Evolutionary conservation across 92 coral and sea anemone genomes (phyloP).

Genomic region (Heteractis magnifica): DNA sequence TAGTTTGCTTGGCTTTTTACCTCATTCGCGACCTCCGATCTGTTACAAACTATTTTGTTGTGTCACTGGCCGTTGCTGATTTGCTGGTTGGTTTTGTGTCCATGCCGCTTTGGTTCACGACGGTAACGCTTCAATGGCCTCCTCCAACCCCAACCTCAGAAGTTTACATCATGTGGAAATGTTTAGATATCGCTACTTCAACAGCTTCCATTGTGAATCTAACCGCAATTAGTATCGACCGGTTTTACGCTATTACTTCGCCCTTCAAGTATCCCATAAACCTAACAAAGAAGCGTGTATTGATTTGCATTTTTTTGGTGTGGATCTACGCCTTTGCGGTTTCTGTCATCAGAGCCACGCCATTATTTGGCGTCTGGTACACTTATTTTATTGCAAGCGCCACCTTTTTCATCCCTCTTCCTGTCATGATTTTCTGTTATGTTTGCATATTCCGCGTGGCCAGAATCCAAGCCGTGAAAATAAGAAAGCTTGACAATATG

Average conservation of each 20-base stretch:
- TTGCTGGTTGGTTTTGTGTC: constrained; percentile 79
- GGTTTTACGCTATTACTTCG: constrained; percentile 79
- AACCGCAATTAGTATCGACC: constrained; percentile 77
- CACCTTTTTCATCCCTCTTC: constrained; percentile 75
- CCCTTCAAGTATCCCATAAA: constrained; percentile 65
- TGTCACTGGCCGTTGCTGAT: constrained; percentile 74
- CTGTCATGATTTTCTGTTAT: constrained; percentile 71
- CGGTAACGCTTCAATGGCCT: constrained; percentile 56
- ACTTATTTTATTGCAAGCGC: constrained; percentile 71
- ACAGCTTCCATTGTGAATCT: constrained; percentile 86
- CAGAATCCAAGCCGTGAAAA: constrained; percentile 65
- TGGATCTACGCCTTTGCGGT: constrained; percentile 74
- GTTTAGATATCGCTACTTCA: constrained; percentile 75
- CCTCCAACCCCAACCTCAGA: neutral
- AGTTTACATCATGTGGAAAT: constrained; percentile 66
- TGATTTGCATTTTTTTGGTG: constrained; percentile 56
- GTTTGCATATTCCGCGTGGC: constrained; percentile 76
- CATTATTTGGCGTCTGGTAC: constrained; percentile 39
- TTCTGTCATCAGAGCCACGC: constrained; percentile 42
- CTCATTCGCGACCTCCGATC: constrained; percentile 67
- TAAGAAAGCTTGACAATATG: constrained; percentile 44
- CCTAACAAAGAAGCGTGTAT: constrained; percentile 68
- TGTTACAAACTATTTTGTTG: constrained; percentile 81
- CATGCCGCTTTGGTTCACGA: constrained; percentile 80
- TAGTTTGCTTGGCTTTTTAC: constrained; percentile 81